phyloP scores from a whole-genome alignment of 2,113 vertebrate genomes.

The Athene cunicularia region DNA sequence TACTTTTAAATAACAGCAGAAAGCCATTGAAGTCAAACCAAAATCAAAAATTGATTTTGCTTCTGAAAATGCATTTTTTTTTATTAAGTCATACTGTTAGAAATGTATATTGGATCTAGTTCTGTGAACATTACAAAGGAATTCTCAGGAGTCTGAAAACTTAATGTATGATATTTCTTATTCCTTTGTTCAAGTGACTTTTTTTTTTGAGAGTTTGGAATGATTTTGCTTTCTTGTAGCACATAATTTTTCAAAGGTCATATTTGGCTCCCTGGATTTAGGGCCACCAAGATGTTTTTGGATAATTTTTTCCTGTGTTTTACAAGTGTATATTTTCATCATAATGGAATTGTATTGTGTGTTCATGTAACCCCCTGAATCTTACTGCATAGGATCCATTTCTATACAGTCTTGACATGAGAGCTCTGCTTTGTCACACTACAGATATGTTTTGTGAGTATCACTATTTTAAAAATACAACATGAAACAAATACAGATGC shows the following conservation, averaged over 20 bases:
- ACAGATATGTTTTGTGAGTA: neutral
- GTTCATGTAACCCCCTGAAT: neutral
- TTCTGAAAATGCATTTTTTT: slow-evolving; percentile 4
- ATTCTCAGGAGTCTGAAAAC: neutral
- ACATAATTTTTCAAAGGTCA: neutral
- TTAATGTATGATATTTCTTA: neutral
- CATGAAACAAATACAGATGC: neutral
- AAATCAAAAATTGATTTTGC: slow-evolving; percentile 19
- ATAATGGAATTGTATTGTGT: neutral
- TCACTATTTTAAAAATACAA: neutral
- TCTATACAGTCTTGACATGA: neutral
- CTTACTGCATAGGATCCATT: neutral
- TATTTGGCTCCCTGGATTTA: neutral
- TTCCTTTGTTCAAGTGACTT: neutral
- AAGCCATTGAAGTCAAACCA: neutral
- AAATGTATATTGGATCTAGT: neutral
- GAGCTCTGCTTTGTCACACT: neutral
- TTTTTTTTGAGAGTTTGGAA: neutral
- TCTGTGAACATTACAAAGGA: neutral
- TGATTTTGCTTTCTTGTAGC: neutral
- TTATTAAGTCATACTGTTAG: neutral
- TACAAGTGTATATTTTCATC: neutral
- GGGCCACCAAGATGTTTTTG: neutral
- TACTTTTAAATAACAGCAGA: neutral
- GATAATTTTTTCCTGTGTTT: neutral